Percentiles rank a stretch among this genome's conserved stretches.
These are phyloP conservation scores for Heliconius hewitsoni DNA, from an alignment of 1,140 invertebrate species.

Conservation along the genomic window DNA sequence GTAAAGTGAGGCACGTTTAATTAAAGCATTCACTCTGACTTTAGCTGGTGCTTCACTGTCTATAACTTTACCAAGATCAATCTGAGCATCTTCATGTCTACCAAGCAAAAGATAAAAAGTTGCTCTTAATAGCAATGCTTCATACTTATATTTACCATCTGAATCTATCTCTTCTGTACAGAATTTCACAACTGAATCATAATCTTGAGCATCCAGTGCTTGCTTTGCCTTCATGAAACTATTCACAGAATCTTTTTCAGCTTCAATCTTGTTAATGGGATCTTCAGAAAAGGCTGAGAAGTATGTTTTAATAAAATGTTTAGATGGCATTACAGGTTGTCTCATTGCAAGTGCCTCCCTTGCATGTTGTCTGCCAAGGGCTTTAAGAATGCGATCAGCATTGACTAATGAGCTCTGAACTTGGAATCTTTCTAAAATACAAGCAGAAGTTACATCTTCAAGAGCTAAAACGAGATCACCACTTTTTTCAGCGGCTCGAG, in stretches of 20 bases:
- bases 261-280: conserved; percentile 82
- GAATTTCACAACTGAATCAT: conserved; percentile 88
- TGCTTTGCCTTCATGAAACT: conserved; percentile 86
- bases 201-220: conserved; percentile 86
- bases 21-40: conserved; percentile 92
- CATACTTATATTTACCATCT: conserved; percentile 79
- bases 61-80: conserved; percentile 87
- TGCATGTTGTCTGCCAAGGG: conserved; percentile 86
- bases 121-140: conserved; percentile 89
- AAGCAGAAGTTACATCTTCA: conserved; percentile 95
- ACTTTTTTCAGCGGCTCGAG: conserved; percentile 90
- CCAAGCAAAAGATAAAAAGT: conserved; percentile 92
- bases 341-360: conserved; percentile 86
- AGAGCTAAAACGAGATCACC: conserved; percentile 90
- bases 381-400: conserved; percentile 94
- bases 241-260: conserved; percentile 68
- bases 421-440: conserved; percentile 93
- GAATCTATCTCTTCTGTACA: conserved; percentile 90
- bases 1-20: conserved; percentile 92
- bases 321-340: conserved; percentile 89
- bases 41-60: conserved; percentile 82
- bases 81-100: conserved; percentile 85
- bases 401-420: conserved; percentile 89
- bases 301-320: conserved; percentile 92
- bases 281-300: conserved; percentile 93